phyloP scores from a whole-genome alignment of 2,113 vertebrate species.

The Coptodon rendalli region DNA sequence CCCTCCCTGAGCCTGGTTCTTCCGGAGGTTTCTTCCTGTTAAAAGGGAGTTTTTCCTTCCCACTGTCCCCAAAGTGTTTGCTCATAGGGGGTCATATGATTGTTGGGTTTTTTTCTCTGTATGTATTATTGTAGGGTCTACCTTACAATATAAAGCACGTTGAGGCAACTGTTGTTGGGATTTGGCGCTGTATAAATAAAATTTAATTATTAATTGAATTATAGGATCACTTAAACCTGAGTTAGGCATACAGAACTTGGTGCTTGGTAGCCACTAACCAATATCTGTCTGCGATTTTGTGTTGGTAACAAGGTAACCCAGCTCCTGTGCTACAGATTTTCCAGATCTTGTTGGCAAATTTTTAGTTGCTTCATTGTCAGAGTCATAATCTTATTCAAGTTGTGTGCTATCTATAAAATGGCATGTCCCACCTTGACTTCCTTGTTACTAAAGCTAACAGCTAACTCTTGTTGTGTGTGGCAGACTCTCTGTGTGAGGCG shows the following conservation, averaged over 20 bases:
- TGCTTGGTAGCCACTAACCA: not conserved
- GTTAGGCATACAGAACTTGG: too few relatives aligned
- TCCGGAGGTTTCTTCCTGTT: not conserved
- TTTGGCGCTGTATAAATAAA: too few relatives aligned
- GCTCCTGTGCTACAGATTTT: not conserved
- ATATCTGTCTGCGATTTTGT: not conserved
- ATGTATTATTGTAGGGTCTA: too few relatives aligned
- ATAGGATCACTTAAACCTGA: too few relatives aligned
- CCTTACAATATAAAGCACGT: too few relatives aligned
- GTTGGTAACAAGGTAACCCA: not conserved
- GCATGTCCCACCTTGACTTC: not conserved
- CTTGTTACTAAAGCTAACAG: not conserved
- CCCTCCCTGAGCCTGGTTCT: not conserved
- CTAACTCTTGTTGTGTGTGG: conserved; percentile 3
- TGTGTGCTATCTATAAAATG: not conserved
- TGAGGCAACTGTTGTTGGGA: too few relatives aligned
- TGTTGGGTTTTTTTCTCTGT: too few relatives aligned
- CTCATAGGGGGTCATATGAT: fast-evolving
- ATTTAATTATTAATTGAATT: too few relatives aligned
- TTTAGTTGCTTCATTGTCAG: not conserved
- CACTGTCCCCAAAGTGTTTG: not conserved
- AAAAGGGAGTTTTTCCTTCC: not conserved
- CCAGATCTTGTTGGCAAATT: not conserved
- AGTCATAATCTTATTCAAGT: not conserved
- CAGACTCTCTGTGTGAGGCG: conserved; percentile 65